Conservation (phyloP, 2,888 invertebrate genomes). For the Polylopha cassiicola region DNA sequence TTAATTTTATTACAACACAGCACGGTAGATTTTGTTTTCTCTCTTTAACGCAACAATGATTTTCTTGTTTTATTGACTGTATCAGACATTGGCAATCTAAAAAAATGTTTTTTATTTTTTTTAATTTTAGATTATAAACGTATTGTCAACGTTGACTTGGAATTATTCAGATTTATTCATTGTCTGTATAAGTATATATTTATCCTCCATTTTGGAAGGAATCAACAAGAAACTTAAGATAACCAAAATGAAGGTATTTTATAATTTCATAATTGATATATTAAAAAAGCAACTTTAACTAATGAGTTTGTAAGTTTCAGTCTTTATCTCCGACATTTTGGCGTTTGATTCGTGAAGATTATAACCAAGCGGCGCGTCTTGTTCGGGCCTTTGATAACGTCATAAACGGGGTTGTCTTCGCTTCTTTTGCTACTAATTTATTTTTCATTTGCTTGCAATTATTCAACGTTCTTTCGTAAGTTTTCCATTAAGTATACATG, state of each 20-base stretch:
- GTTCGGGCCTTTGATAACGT: constrained; percentile 76
- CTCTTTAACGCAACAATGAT: constrained; percentile 5
- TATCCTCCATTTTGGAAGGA: constrained; percentile 79
- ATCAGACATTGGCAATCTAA: background rate
- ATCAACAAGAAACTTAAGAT: constrained; percentile 61
- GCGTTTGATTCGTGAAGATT: constrained; percentile 72
- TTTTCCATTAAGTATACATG: constrained; percentile 12
- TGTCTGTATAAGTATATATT: constrained; percentile 80
- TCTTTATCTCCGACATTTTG: constrained; percentile 39
- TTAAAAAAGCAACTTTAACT: background rate
- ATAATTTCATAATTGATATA: background rate
- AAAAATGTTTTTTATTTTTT: constrained; percentile 24
- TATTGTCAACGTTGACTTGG: constrained; percentile 82
- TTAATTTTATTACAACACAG: background rate
- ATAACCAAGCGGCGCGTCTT: constrained; percentile 75
- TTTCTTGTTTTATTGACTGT: constrained; percentile 8
- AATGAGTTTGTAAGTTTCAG: constrained; percentile 33
- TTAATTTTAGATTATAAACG: constrained; percentile 66
- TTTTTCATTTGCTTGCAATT: constrained; percentile 83
- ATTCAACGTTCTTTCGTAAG: constrained; percentile 79
- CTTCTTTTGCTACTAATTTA: constrained; percentile 80
- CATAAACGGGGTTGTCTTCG: constrained; percentile 77
- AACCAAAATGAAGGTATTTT: background rate
- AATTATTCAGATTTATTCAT: constrained; percentile 83
- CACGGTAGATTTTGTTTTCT: background rate